Evolutionary conservation across 2,113 vertebrate genomes (phyloP).

Genomic region (Theristicus caerulescens): DNA sequence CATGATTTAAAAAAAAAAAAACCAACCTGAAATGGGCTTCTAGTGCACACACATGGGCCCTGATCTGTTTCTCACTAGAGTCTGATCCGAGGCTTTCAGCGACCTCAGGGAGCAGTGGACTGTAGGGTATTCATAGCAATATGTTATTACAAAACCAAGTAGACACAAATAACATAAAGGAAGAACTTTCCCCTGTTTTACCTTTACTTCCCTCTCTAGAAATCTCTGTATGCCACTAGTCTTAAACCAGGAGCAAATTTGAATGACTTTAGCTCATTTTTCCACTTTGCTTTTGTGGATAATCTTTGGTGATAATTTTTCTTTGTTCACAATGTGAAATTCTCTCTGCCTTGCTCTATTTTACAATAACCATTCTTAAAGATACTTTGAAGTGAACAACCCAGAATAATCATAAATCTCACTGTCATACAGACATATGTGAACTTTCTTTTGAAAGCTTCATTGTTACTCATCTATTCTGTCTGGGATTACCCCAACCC

Average conservation of each 20-base stretch:
- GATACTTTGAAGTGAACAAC: constrained; percentile 59
- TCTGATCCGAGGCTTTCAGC: background rate
- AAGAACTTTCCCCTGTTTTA: background rate
- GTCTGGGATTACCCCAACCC: background rate
- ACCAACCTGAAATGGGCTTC: background rate
- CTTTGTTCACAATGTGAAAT: constrained; percentile 18
- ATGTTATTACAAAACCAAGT: background rate
- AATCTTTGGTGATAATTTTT: background rate
- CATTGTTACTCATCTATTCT: constrained; percentile 9
- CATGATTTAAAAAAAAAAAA: background rate
- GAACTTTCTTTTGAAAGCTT: constrained; percentile 40
- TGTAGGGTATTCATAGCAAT: background rate
- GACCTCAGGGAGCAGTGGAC: background rate
- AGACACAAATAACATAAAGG: background rate
- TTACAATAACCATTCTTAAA: constrained; percentile 36
- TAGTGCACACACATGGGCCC: background rate
- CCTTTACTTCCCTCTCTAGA: background rate
- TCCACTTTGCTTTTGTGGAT: background rate
- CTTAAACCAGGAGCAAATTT: background rate
- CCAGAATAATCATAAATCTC: constrained; percentile 56
- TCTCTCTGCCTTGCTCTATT: background rate
- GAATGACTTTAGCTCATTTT: background rate
- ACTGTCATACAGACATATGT: constrained; percentile 40
- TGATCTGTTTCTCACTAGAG: background rate
- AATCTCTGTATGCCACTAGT: background rate